phyloP scores from a whole-genome alignment of 2,888 invertebrate species.

The Flexamia atlantica region DNA sequence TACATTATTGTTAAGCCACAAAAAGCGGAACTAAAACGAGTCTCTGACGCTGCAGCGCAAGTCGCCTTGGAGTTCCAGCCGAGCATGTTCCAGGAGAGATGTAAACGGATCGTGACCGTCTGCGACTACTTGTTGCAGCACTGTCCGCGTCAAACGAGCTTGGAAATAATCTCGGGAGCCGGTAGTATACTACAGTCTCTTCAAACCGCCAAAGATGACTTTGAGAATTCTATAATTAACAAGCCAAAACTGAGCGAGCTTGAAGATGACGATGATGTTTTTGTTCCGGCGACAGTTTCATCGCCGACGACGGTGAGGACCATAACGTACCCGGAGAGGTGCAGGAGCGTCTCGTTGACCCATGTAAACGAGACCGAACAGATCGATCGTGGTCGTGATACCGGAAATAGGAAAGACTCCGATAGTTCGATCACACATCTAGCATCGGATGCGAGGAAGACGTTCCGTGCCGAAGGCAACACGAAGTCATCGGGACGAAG shows the following conservation, averaged over 20 bases:
- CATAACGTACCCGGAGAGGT: slow-evolving; percentile 33
- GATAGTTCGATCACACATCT: slow-evolving; percentile 25
- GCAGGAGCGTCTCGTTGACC: slow-evolving; percentile 29
- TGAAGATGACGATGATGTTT: slow-evolving; percentile 53
- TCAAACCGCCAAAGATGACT: background rate
- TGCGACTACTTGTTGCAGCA: slow-evolving; percentile 61
- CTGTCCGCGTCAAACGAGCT: slow-evolving; percentile 58
- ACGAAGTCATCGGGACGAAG: slow-evolving; percentile 51
- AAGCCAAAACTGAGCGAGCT: background rate
- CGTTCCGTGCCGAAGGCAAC: slow-evolving; percentile 47
- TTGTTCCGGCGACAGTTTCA: background rate
- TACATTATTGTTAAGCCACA: slow-evolving; percentile 47
- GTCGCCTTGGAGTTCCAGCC: slow-evolving; percentile 56
- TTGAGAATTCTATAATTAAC: background rate
- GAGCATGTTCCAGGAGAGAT: slow-evolving; percentile 61
- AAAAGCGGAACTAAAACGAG: slow-evolving; percentile 37
- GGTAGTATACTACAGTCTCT: slow-evolving; percentile 48
- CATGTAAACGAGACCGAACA: background rate
- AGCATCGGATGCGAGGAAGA: slow-evolving; percentile 46
- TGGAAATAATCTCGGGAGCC: slow-evolving; percentile 61
- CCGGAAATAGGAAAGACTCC: background rate
- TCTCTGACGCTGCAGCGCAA: slow-evolving; percentile 59
- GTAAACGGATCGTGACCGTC: slow-evolving; percentile 58
- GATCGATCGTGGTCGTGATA: background rate
- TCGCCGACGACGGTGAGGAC: slow-evolving; percentile 36